Percentiles rank a stretch among this genome's conserved stretches.
phyloP scores from a whole-genome alignment of 2,888 invertebrate genomes.

The Phasia obesa region DNA sequence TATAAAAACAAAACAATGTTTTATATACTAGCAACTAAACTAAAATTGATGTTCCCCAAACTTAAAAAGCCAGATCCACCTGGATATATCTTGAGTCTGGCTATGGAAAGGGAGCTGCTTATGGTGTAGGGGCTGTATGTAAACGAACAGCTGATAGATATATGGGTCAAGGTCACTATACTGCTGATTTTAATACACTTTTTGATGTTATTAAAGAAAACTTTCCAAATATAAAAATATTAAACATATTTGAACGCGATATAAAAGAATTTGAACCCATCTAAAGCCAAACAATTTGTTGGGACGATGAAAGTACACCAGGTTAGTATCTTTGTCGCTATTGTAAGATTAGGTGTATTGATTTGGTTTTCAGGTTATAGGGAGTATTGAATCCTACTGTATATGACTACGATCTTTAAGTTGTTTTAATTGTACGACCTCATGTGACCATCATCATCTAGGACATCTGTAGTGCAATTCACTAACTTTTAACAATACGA shows the following conservation, averaged over 20 bases:
- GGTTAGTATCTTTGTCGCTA: not conserved
- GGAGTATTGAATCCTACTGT: slow-evolving; percentile 1
- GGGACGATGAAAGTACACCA: slow-evolving; percentile 5
- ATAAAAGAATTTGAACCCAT: slow-evolving; percentile 34
- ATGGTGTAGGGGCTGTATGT: slow-evolving; percentile 9
- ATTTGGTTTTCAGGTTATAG: slow-evolving; percentile 30
- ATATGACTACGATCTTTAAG: slow-evolving; percentile 18
- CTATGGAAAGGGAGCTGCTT: too few relatives aligned
- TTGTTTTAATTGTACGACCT: slow-evolving; percentile 41
- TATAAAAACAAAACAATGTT: too few relatives aligned
- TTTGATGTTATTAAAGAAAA: slow-evolving; percentile 22
- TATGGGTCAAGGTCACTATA: slow-evolving; percentile 16
- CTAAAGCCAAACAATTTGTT: slow-evolving; percentile 3
- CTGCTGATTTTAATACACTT: slow-evolving; percentile 20
- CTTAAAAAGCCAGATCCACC: slow-evolving; percentile 70
- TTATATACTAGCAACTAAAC: too few relatives aligned
- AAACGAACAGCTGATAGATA: slow-evolving; percentile 1
- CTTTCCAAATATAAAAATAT: slow-evolving; percentile 14
- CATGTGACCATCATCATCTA: slow-evolving; percentile 43
- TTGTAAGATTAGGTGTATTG: slow-evolving; percentile 14
- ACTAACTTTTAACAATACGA: too few relatives aligned
- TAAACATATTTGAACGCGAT: slow-evolving; percentile 4
- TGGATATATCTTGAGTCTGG: slow-evolving; percentile 73
- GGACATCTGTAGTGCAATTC: too few relatives aligned
- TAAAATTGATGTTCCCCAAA: slow-evolving; percentile 65